These are phyloP conservation scores for Cloeon dipterum DNA, from an alignment of 2,888 invertebrate species.

Conservation along the genomic window DNA sequence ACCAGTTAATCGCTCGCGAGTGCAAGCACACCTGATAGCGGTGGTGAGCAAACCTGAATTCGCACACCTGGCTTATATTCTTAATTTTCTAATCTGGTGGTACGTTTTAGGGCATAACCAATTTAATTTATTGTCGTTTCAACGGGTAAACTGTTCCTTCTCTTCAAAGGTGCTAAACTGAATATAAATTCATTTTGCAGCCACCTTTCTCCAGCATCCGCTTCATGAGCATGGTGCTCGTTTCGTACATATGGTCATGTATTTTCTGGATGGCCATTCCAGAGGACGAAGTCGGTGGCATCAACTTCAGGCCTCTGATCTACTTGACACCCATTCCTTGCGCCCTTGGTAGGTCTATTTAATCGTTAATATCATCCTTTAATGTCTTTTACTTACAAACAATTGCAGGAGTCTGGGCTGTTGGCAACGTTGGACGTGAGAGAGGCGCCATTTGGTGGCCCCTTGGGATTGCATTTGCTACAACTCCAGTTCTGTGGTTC, in stretches of 20 bases:
- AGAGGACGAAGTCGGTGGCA: constrained; percentile 40
- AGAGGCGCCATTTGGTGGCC: constrained; percentile 47
- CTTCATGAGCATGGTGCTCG: constrained; percentile 51
- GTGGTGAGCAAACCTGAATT: no score
- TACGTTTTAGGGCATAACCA: no score
- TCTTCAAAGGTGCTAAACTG: no score
- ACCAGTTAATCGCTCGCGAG: no score
- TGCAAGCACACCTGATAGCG: no score
- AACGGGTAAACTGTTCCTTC: no score
- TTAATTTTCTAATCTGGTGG: no score
- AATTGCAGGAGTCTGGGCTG: constrained; percentile 58
- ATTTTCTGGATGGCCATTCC: constrained; percentile 55
- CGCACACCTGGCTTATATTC: no score
- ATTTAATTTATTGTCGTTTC: no score
- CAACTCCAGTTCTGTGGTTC: constrained; percentile 31
- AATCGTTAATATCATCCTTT: background rate
- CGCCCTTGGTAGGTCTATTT: constrained; percentile 43
- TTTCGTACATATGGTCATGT: constrained; percentile 62
- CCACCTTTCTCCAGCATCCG: constrained; percentile 64
- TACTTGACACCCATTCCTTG: constrained; percentile 46
- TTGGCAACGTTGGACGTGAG: constrained; percentile 76
- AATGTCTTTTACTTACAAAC: background rate
- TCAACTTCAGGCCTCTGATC: constrained; percentile 46
- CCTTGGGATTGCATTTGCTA: constrained; percentile 37
- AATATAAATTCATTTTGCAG: no score